These are phyloP conservation scores for Xenus cinereus DNA, from an alignment of 2,113 vertebrate species.

Conservation along the genomic window DNA sequence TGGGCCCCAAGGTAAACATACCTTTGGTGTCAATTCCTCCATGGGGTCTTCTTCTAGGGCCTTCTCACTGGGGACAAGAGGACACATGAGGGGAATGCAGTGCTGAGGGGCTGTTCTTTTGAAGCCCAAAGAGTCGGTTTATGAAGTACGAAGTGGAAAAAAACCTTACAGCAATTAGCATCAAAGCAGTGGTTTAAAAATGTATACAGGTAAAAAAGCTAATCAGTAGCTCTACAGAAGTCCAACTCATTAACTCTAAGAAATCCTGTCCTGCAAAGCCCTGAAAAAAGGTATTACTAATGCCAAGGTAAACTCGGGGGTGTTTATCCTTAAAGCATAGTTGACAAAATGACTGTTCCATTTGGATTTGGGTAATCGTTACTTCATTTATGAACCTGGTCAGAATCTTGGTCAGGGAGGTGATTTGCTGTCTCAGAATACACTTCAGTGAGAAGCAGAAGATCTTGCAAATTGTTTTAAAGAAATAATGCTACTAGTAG, in stretches of 20 bases:
- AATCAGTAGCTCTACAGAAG: not conserved
- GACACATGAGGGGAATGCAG: not conserved
- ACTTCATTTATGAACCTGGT: not conserved
- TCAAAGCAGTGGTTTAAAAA: not conserved
- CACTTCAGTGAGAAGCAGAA: not conserved
- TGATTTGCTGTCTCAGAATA: not conserved
- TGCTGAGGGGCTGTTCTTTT: not conserved
- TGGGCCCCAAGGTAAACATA: not conserved
- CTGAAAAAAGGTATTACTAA: not conserved
- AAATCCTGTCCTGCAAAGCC: not conserved
- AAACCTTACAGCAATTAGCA: not conserved
- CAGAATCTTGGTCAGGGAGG: not conserved
- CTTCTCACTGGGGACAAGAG: not conserved
- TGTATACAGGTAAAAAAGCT: accelerated
- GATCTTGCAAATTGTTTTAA: not conserved
- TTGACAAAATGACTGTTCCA: not conserved
- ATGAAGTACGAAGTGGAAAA: not conserved
- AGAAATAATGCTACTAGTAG: not conserved
- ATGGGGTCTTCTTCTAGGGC: not conserved
- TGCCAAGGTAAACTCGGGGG: no score
- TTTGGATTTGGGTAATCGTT: not conserved
- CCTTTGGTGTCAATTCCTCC: not conserved
- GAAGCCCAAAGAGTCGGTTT: not conserved
- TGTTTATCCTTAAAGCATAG: not conserved
- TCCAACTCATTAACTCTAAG: not conserved